phyloP scores from a whole-genome alignment of 2,113 vertebrate species.

The Numida meleagris region DNA sequence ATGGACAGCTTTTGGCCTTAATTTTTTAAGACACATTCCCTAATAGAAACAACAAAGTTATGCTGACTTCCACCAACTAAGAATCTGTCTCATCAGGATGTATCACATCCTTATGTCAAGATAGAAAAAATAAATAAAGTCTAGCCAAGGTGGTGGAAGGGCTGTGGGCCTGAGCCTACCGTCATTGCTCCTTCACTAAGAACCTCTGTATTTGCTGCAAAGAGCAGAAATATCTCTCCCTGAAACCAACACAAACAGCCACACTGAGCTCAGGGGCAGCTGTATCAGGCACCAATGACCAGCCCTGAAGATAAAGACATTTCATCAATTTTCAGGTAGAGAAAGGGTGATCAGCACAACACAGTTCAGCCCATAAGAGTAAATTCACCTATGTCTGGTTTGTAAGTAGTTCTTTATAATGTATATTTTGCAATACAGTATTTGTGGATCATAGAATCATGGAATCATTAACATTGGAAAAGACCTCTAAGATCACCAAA shows the following conservation, averaged over 20 bases:
- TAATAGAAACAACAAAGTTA: neutral
- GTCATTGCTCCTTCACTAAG: neutral
- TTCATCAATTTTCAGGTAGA: neutral
- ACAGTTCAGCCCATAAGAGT: neutral
- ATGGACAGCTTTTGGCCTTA: neutral
- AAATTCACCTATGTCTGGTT: neutral
- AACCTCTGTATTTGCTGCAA: neutral
- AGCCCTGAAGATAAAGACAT: neutral
- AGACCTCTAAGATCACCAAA: no score
- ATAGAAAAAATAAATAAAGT: neutral
- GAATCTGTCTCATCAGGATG: neutral
- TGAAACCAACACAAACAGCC: neutral
- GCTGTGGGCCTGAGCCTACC: neutral
- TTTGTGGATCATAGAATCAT: neutral
- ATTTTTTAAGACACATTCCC: neutral
- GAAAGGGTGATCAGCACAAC: neutral
- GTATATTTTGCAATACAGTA: neutral
- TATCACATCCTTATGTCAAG: neutral
- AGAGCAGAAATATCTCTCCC: neutral
- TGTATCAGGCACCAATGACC: neutral
- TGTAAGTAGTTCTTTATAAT: neutral
- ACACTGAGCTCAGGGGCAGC: neutral
- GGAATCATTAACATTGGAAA: no score
- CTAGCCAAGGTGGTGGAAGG: neutral
- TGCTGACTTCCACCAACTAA: neutral